Base-by-base conservation (phyloP, 1,140 invertebrate species). In the Chrysopa pallens region DNA sequence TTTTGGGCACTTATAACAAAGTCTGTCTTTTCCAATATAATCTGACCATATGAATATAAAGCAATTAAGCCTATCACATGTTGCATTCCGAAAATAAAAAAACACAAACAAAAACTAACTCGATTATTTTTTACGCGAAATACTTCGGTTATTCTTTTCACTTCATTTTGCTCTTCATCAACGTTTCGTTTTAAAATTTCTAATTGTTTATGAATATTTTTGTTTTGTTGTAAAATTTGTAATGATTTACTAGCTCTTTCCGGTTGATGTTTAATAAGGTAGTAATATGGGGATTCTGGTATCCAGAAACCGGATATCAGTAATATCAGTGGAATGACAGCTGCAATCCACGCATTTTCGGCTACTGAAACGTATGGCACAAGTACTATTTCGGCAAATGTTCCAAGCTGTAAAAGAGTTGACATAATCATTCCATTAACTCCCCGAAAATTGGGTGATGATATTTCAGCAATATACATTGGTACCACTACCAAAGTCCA, bases 271-370 rank as follows among this genome's bases (percentile, higher is more conserved):
- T 69, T 70, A 39, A 68, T 69, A 0, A 73, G 62, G 23, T 74
- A 64, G 48, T 73, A 86, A 47, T 84, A 75, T 0, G 85, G 83
- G 7, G 82, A 83, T 60, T 89, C 84, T 0, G 84, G 82, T 66
- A 85, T 75, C 50, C 70, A 75, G 33, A 64, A 63, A 54, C 82
- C 78, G 2, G 68, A 69, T 0, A 77, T 44, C 8, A 78, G 64
- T 46, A 80, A 76, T 4, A 77, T 46, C 0, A 74, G 55, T 0
- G 77, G 67, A 15, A 76, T 55, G 0, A 64, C 51, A 15, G 75
- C 62, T 47, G 70, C 71, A 39, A 77, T 66, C 13, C 65, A 61
- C 0, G 72, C 69, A 11, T 73, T 66, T 0, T 68, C 61, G 13
- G 69, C 60, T 40, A 72, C 70, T 12, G 68, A 68, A 1, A 73